Conservation (phyloP, 1,140 invertebrate species). For the Lepidurus apus region DNA sequence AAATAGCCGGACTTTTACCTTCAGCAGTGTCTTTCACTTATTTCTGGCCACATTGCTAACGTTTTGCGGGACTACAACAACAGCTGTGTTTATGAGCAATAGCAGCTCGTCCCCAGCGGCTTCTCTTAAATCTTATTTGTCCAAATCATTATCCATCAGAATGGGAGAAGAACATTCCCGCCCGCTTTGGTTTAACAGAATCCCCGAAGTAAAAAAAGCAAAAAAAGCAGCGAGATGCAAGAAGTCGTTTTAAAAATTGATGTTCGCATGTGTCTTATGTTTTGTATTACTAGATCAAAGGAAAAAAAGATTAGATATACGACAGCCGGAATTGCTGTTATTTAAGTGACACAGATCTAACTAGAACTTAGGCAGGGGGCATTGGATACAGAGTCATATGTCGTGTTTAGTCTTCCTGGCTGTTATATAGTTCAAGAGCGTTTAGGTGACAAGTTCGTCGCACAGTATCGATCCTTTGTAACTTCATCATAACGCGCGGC, state of each 20-base stretch:
- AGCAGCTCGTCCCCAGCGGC: constrained; percentile 16
- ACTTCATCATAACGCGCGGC: constrained; percentile 9
- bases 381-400: background rate
- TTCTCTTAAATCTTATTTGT: constrained; percentile 8
- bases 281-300: no score
- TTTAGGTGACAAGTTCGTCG: background rate
- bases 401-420: constrained; percentile 1
- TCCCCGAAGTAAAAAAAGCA: background rate
- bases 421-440: background rate
- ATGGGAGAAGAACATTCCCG: constrained; percentile 18
- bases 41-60: background rate
- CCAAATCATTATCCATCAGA: constrained; percentile 1
- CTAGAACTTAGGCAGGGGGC: background rate
- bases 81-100: constrained; percentile 15
- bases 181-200: constrained; percentile 1
- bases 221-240: background rate
- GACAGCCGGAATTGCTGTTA: no score
- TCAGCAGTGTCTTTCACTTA: background rate
- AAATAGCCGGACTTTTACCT: background rate
- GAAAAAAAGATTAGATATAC: no score
- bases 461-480: background rate
- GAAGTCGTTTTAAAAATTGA: background rate
- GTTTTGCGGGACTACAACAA: background rate
- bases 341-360: no score
- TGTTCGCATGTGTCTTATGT: background rate